Evolutionary conservation across 2,888 invertebrate genomes (phyloP).

Genomic region (Itoplectis maculator): DNA sequence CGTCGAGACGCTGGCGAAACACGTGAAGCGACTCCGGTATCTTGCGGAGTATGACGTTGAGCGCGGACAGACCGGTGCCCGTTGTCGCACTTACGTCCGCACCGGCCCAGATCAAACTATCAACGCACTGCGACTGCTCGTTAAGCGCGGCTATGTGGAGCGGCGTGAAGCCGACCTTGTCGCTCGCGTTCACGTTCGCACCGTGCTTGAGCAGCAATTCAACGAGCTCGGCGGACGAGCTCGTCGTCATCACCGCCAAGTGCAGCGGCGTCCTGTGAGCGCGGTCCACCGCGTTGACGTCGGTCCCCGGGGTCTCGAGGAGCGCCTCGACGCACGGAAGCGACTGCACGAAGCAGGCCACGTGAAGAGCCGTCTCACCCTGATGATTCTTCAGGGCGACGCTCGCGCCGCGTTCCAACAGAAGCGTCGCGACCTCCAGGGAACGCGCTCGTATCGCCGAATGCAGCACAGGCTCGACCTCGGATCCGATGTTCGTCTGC

Average conservation of each 20-base stretch:
- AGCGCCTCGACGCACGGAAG: slow-evolving; percentile 80
- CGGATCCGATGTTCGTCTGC: slow-evolving; percentile 71
- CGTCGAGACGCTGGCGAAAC: slow-evolving; percentile 84
- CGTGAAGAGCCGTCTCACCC: slow-evolving; percentile 85
- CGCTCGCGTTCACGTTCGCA: slow-evolving; percentile 82
- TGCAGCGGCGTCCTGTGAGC: slow-evolving; percentile 84
- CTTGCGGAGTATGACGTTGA: slow-evolving; percentile 84
- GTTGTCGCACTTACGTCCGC: slow-evolving; percentile 85
- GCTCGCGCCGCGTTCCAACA: slow-evolving; percentile 84
- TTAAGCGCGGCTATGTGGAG: slow-evolving; percentile 85
- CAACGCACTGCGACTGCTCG: slow-evolving; percentile 84
- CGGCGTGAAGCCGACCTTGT: slow-evolving; percentile 84
- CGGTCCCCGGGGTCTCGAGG: slow-evolving; percentile 76
- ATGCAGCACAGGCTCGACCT: slow-evolving; percentile 85
- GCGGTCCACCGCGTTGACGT: slow-evolving; percentile 83
- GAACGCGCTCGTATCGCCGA: slow-evolving; percentile 84
- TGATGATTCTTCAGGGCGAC: slow-evolving; percentile 82
- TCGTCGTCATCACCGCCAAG: slow-evolving; percentile 83
- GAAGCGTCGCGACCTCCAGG: slow-evolving; percentile 79
- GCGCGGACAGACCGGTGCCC: slow-evolving; percentile 83
- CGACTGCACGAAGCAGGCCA: slow-evolving; percentile 84
- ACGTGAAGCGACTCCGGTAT: slow-evolving; percentile 84
- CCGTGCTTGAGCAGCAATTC: slow-evolving; percentile 79
- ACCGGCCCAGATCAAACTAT: slow-evolving; percentile 84
- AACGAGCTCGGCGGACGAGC: slow-evolving; percentile 78